Evolutionary conservation across 2,113 vertebrate genomes (phyloP).

Genomic region (Gracilinanus agilis): DNA sequence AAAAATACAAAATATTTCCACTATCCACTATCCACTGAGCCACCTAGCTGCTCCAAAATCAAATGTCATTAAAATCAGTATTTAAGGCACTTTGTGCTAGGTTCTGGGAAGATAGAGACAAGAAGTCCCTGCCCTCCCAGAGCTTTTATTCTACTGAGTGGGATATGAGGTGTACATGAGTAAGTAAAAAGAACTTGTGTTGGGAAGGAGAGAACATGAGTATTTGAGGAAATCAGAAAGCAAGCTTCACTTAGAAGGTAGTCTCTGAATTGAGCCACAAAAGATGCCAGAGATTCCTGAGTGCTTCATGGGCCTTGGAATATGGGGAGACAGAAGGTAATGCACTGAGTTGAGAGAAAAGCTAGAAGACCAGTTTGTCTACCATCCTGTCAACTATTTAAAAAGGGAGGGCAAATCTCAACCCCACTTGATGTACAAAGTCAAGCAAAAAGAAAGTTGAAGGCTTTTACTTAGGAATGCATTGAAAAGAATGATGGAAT

Average conservation of each 20-base stretch:
- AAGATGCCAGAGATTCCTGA: neutral
- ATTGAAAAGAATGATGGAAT: too few relatives aligned
- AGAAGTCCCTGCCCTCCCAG: neutral
- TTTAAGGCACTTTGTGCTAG: neutral
- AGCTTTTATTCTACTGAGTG: neutral
- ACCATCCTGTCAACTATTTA: neutral
- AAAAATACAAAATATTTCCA: neutral
- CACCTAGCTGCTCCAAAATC: too few relatives aligned
- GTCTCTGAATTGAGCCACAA: neutral
- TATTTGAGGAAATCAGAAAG: neutral
- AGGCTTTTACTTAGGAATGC: neutral
- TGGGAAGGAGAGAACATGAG: neutral
- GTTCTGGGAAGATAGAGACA: neutral
- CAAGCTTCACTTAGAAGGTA: neutral
- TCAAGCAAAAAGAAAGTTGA: neutral
- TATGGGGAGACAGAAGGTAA: neutral
- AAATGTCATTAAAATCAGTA: neutral
- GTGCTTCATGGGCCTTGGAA: neutral
- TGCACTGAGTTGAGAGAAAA: neutral
- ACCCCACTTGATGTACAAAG: neutral
- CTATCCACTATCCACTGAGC: too few relatives aligned
- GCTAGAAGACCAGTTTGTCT: neutral
- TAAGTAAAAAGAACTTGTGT: neutral
- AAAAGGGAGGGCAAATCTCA: neutral
- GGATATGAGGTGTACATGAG: neutral